Base-by-base conservation (phyloP, 2,888 invertebrate genomes). In the Leptopterna dolabrata region DNA sequence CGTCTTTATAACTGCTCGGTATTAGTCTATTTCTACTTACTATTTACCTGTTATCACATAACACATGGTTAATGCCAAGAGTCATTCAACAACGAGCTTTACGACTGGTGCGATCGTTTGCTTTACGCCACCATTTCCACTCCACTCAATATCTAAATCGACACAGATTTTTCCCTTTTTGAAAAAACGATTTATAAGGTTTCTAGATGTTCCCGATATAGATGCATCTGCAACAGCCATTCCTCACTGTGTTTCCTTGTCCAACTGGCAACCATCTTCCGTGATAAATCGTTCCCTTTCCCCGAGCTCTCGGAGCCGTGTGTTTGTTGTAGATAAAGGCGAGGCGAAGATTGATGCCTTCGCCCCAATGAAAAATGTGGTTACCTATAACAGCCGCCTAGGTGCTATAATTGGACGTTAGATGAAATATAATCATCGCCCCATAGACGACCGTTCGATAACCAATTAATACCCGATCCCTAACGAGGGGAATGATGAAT, bases 291-390 rank as follows among this genome's bases (percentile, higher is more conserved):
- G 85, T 85, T 78, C 76, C 76, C 85, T 85, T 45, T 63, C 63
- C 13, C 27, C 9, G 63, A 63, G 63, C 63, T 63, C 63, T 63
- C 76, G 41, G 41, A 47, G 73, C 41, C 41, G 45, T 45, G 41
- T 85, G 85, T 85, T 76, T 85, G 85, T 73, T 85, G 73, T 85
- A 85, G 85, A 85, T 85, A 85, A 85, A 76, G 85, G 76, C 71
- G 85, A 85, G 85, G 85, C 85, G 76, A 85, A 85, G 85, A 85
- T 85, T 85, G 85, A 85, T 85, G 85, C 47, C 45, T 41, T 63
- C 43, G 73, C n/a, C 73, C 73, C 43, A 41, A 76, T 85, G 85
- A 85, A 85, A 85, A 85, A 85, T 85, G 85, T 85, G 43, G 85
- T 73, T 85, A 85, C 85, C 85, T 85, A 73, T 85, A 45, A 47